Base-by-base conservation (phyloP, 2,797 vertebrate species). In the Chelmon rostratus region DNA sequence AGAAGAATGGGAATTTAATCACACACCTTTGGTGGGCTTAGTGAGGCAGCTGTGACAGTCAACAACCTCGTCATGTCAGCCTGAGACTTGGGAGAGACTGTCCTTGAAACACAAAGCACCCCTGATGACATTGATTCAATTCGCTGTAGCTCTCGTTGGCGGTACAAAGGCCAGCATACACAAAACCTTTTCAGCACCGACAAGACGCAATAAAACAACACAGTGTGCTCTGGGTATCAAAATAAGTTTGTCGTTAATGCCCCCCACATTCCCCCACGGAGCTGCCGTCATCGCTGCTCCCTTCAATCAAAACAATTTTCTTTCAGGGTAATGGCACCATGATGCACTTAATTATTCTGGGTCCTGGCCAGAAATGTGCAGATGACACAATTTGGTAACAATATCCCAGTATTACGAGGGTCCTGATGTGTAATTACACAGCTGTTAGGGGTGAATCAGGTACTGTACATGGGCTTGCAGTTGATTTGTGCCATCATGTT, bases 81-180 rank as follows among this genome's bases (percentile, higher is more conserved):
- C 73, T 53, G 79, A 81, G 82, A 79, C 90, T 84, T 73, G 42
- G 87, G 79, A 89, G 80, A 89, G 72, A 76, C 87, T 92, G 91
- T 86, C 93, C 92, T 94, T 93, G 93, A 93, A 91, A 86, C 86
- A 91, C 88, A 90, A 91, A 93, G 90, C 87, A 89, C 80, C 82
- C 71, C 81, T 73, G 74, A 91, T 88, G 90, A 89, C 90, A 92
- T 79, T 73, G 88, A 91, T 88, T 93, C 73, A 84, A 78, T 88
- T 86, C 73, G 80, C 78, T 78, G 71, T 76, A n/a, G 68, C 23
- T 2, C 68, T 81, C 76, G 56, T 81, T 90, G 71, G 10, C 31
- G 2, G 50, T 63, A 77, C 80, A 83, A 84, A 82, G 76, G 80
- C 65, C 72, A 62, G 46, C 38, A 62, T 68, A 37, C 77, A 81